Evolutionary conservation across 2,888 invertebrate genomes (phyloP), one percentile per base, ranked within the genome.

Genomic region (Leptodirus hochenwartii): DNA sequence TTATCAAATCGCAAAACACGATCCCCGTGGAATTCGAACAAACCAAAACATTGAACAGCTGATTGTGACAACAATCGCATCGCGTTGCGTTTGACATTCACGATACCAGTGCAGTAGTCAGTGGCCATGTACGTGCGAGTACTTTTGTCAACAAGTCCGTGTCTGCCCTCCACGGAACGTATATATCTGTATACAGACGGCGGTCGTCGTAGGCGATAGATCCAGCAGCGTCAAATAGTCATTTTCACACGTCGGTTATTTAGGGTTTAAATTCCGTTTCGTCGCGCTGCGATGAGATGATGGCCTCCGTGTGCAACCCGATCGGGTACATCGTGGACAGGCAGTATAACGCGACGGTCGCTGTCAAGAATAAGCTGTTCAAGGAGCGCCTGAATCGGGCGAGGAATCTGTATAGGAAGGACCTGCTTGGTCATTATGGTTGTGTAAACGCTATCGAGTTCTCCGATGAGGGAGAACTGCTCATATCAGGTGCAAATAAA

Each of bases 391-490:
- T 80, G 37, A 59, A 62, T 32, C 61, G 61, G 34, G 78, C 80
- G 5, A 70, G 69, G 50, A 79, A 75, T 59, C 64, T 90, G 23
- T 87, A 72, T 55, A 69, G 76, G 43, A 78, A 78, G 46, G 82
- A 91, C 59, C 65, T 91, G 33, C 63, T 74, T 40, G 80, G 82
- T 40, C 91, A 91, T 64, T 91, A 74, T 64, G 91, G 91, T 47
- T 93, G 91, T 66, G 87, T 93, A 33, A 93, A 93, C 64, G 90
- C 91, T 37, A 79, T 91, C 44, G 91, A 91, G 60, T 93, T 91
- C 62, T 88, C 87, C 29, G 66, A 69, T 41, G 76, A 84, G 59
- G 88, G 88, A 43, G 75, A 81, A 56, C 69, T 74, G 44, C 67
- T 93, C 37, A 72, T 80, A 43, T 91, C 91, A 51, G 90, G 90